Percentiles rank a stretch among this genome's conserved stretches.
These are phyloP conservation scores for Ceyx margarethae DNA, from an alignment of 2,113 vertebrate genomes.

Conservation along the genomic window DNA sequence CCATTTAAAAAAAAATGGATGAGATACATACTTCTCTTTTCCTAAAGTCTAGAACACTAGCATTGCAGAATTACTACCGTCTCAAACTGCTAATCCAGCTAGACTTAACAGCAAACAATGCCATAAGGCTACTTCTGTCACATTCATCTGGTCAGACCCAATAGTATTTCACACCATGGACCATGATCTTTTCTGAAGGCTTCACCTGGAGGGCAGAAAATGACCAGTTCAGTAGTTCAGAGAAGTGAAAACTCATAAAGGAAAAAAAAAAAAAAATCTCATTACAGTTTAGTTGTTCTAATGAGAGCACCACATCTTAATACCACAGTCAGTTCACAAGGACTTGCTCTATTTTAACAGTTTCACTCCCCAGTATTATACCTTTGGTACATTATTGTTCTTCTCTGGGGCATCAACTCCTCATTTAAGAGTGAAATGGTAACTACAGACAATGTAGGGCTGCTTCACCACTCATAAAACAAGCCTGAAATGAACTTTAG, in stretches of 20 bases:
- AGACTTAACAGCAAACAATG: not conserved
- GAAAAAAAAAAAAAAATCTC: not conserved
- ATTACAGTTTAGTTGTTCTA: not conserved
- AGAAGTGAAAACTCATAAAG: not conserved
- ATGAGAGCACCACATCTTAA: not conserved
- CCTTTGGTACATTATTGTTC: not conserved
- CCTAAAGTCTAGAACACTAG: not conserved
- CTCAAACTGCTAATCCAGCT: not conserved
- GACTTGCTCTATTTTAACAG: not conserved
- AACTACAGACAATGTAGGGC: not conserved
- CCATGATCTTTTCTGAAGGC: constrained; percentile 25
- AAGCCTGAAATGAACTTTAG: not conserved
- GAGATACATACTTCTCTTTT: not conserved
- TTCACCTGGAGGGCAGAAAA: constrained; percentile 41
- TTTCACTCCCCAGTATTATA: not conserved
- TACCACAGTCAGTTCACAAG: not conserved
- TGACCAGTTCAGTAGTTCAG: constrained; percentile 20
- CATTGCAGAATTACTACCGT: not conserved
- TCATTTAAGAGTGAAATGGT: not conserved
- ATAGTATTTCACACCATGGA: constrained; percentile 3
- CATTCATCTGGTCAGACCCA: constrained; percentile 10
- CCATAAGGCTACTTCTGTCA: not conserved
- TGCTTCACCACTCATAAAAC: not conserved
- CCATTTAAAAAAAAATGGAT: not conserved
- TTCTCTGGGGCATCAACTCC: not conserved